Conservation (phyloP, 2,113 vertebrate species). For the Tamias sibiricus region DNA sequence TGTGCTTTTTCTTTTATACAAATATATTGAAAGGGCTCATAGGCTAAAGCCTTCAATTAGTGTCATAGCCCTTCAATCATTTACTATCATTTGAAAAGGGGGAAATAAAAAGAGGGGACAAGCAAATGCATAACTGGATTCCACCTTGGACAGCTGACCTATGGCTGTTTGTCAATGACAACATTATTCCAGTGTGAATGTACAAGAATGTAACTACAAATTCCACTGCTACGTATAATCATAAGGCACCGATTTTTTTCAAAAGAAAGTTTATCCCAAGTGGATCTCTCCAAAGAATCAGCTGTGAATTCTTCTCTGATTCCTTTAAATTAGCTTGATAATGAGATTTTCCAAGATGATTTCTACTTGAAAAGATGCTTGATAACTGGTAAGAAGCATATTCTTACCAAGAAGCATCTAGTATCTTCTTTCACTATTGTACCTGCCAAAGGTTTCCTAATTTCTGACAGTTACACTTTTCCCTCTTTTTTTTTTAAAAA, state of each 20-base stretch:
- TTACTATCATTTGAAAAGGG: not conserved
- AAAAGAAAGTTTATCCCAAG: no score
- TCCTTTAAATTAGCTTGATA: not conserved
- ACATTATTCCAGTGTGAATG: not conserved
- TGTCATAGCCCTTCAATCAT: not conserved
- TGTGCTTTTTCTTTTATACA: not conserved
- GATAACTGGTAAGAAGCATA: not conserved
- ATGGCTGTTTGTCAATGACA: not conserved
- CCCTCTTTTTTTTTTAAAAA: no score
- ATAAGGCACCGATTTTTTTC: no score
- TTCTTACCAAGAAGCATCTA: not conserved
- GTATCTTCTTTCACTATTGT: not conserved
- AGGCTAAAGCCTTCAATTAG: not conserved
- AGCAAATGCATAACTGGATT: not conserved
- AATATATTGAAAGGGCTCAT: not conserved
- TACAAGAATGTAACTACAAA: no score
- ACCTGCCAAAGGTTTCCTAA: not conserved
- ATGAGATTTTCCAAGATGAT: not conserved
- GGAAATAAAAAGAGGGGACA: not conserved
- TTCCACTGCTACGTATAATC: no score
- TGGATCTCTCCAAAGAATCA: not conserved
- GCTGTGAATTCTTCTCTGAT: not conserved
- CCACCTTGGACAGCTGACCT: not conserved
- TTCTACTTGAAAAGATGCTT: not conserved
- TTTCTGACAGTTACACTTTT: not conserved